A percentile compares a stretch with the other conserved stretches of the same genome.
Conservation (phyloP, 2,888 invertebrate species). For the Drosophila meridionalis region DNA sequence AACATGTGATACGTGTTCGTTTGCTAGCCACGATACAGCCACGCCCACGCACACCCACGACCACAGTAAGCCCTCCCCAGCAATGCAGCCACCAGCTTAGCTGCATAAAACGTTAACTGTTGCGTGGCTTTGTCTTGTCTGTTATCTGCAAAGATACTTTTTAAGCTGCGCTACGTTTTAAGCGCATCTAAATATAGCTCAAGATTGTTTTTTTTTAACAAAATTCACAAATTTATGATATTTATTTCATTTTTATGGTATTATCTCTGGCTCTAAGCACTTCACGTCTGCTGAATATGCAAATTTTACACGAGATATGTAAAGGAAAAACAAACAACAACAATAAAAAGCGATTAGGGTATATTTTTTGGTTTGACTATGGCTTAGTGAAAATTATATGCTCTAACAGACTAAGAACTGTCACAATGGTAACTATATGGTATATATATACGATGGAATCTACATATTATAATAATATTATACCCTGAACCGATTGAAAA, state of each 20-base stretch:
- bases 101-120: constrained; percentile 41
- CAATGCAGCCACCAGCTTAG: constrained; percentile 4
- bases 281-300: constrained; percentile 42
- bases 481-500: no score
- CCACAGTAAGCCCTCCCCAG: constrained; percentile 1
- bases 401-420: neutral
- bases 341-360: neutral
- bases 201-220: constrained; percentile 7
- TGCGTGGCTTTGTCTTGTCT: constrained; percentile 17
- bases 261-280: constrained; percentile 11
- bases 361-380: neutral
- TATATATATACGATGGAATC: no score
- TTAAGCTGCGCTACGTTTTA: constrained; percentile 14
- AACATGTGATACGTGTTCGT: neutral
- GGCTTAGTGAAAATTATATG: neutral
- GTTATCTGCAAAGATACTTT: constrained; percentile 30
- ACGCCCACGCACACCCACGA: constrained; percentile 28
- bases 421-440: neutral
- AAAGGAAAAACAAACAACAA: constrained; percentile 11
- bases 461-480: no score
- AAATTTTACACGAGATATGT: constrained; percentile 45
- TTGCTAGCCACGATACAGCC: constrained; percentile 32
- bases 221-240: constrained; percentile 16
- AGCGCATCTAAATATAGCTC: constrained; percentile 26
- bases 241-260: constrained; percentile 12